Evolutionary conservation across 2,113 vertebrate species (phyloP), one percentile per base, ranked within the genome.

Genomic region (Myxocyprinus asiaticus): DNA sequence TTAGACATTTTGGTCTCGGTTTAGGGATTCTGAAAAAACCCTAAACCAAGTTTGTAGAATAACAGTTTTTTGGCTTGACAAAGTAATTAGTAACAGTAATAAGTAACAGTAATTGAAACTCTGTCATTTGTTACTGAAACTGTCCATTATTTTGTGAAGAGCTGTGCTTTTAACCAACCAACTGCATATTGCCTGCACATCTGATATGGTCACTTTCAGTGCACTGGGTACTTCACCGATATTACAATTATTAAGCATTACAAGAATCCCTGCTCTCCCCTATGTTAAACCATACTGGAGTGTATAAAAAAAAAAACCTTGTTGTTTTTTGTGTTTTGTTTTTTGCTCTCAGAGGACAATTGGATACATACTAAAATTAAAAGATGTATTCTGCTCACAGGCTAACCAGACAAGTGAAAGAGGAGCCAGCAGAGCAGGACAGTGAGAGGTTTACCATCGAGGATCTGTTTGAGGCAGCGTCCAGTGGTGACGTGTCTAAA

Each of bases 401-500:
- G 67, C 4, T 0, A 17, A 72, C 87, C 79, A 8, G 77, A 92
- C 88, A 92, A 10, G 72, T 86, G 11, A n/a, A 5, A 3, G 51
- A 43, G 88, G 87, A 47, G 85, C 87, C 89, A 78, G 72, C 85
- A 80, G 82, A 72, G 62, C 42, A 15, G 22, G 78, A 83, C 44
- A 73, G 17, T 6, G 64, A 73, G 7, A 89, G 4, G 0, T 93
- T 91, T 76, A 67, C 77, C 70, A 83, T 86, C 4, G 76, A 89
- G 0, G 88, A 86, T 56, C 86, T 99, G 81, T 99, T 98, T 78
- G 94, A 97, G 14, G 96, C 96, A 0, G 96, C 92, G 0, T 94
- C 96, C 77, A 92, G 90, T 68, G 90, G 95, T 11, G 92, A 96
- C 50, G 90, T 91, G 10, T 82, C 50, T 15, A 88, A 91, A 63